Evolutionary conservation across 2,888 invertebrate genomes (phyloP).

Genomic region (Rhagonycha fulva): DNA sequence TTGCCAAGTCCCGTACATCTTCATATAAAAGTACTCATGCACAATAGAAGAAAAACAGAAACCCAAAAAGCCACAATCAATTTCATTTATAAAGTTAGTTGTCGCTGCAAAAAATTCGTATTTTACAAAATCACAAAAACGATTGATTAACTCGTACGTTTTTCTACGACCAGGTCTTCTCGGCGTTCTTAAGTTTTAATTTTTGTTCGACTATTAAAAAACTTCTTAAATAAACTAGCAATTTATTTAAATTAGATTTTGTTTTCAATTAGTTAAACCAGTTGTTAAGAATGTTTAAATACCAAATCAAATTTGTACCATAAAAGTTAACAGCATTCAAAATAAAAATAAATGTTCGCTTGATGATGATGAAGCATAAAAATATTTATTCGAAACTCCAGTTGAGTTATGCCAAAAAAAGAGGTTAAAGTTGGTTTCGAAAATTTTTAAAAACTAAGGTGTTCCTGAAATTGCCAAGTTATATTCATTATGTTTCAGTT

Average conservation of each 20-base stretch:
- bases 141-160: not conserved
- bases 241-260: not conserved
- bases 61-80: not conserved
- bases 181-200: not conserved
- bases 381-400: not conserved
- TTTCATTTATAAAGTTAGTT: not conserved
- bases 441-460: not conserved
- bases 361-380: not conserved
- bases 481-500: constrained; percentile 28
- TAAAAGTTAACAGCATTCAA: not conserved
- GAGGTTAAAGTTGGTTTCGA: not conserved
- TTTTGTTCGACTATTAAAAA: not conserved
- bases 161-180: not conserved
- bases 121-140: not conserved
- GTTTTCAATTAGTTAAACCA: not conserved
- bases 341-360: not conserved
- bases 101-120: not conserved
- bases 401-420: not conserved
- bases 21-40: not conserved
- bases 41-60: not conserved
- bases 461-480: constrained; percentile 11
- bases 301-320: not conserved
- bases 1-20: not conserved
- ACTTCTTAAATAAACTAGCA: not conserved
- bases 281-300: not conserved